A percentile compares a stretch with the other conserved stretches of the same genome.
These are phyloP conservation scores for Dipodomys ordii DNA, from an alignment of 2,113 vertebrate species.

Conservation along the genomic window DNA sequence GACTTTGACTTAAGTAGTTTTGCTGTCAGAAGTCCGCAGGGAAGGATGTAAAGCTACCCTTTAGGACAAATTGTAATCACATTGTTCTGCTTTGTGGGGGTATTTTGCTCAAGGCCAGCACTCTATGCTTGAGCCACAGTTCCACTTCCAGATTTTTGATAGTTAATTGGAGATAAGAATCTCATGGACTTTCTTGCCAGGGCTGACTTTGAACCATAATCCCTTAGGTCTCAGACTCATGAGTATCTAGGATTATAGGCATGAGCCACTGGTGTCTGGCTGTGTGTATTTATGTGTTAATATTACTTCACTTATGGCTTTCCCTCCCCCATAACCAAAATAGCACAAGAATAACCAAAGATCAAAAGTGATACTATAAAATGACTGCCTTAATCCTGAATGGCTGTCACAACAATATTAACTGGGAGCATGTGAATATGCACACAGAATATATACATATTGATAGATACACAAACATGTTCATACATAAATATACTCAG, in stretches of 20 bases:
- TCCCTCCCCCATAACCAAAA: not conserved
- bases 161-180: too few species aligned
- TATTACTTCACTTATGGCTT: not conserved
- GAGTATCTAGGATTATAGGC: too few species aligned
- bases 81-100: not conserved
- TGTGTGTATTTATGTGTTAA: not conserved
- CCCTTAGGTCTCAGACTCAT: too few species aligned
- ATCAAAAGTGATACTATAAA: not conserved
- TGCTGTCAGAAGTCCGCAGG: not conserved
- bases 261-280: too few species aligned
- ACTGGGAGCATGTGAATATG: not conserved
- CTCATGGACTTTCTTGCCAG: too few species aligned
- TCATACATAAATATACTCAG: not conserved
- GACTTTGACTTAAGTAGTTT: not conserved
- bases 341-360: conserved; percentile 34
- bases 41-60: not conserved
- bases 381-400: not conserved
- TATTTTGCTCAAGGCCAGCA: too few species aligned
- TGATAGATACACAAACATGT: not conserved
- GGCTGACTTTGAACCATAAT: too few species aligned
- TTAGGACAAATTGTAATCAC: not conserved
- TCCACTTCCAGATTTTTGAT: too few species aligned
- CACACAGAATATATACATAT: not conserved
- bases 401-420: not conserved
- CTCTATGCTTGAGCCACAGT: too few species aligned